phyloP scores from a whole-genome alignment of 2,797 vertebrate genomes.

The Anomalospiza imberbis region DNA sequence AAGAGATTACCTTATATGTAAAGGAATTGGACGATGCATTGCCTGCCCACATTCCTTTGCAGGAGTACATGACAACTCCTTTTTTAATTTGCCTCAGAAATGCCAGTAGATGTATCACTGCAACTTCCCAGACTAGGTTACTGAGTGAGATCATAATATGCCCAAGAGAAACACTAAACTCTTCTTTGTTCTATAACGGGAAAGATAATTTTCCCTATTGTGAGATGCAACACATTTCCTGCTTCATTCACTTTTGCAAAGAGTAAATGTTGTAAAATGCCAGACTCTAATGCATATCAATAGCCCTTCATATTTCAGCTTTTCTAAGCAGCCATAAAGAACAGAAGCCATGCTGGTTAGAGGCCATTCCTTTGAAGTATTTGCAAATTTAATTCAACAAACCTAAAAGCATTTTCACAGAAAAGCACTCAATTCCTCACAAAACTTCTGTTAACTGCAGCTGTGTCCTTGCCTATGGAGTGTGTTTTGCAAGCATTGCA shows the following conservation, averaged over 20 bases:
- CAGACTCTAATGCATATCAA: background rate
- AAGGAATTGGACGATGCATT: slow-evolving; percentile 29
- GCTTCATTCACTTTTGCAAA: background rate
- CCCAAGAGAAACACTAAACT: slow-evolving; percentile 2
- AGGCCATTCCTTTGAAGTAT: background rate
- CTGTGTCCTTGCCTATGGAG: background rate
- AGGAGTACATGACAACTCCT: slow-evolving; percentile 45
- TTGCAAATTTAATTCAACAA: background rate
- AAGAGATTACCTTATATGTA: slow-evolving; percentile 57
- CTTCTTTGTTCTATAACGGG: background rate
- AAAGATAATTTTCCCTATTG: background rate
- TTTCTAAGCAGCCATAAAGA: background rate
- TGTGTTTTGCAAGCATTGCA: background rate
- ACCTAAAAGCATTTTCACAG: background rate
- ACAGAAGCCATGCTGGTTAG: background rate
- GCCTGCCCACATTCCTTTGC: slow-evolving; percentile 52
- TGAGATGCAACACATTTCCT: background rate
- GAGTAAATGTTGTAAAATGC: background rate
- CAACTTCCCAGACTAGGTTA: slow-evolving; percentile 24
- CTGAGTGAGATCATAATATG: slow-evolving; percentile 42
- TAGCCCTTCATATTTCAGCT: background rate
- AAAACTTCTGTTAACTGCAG: background rate
- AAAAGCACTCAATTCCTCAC: background rate
- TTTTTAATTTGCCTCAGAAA: slow-evolving; percentile 47
- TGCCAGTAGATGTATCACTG: slow-evolving; percentile 14